Evolutionary conservation across 2,113 vertebrate genomes (phyloP).

Genomic region (Neomonachus schauinslandi): DNA sequence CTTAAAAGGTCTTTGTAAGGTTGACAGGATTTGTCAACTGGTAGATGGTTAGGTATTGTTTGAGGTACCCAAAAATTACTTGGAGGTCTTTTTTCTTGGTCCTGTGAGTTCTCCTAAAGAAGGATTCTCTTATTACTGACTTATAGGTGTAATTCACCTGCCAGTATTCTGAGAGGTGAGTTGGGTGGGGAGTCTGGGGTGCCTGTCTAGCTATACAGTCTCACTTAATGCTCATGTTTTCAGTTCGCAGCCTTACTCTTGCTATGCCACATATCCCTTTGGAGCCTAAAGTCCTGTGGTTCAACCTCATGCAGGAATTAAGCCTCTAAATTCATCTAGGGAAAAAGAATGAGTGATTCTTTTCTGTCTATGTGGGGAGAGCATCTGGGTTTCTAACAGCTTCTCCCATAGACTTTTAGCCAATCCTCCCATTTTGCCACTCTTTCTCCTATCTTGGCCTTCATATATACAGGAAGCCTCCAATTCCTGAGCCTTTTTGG

Average conservation of each 20-base stretch:
- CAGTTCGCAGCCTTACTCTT: neutral
- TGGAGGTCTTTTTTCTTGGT: neutral
- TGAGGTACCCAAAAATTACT: neutral
- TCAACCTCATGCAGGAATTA: neutral
- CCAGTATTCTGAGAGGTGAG: neutral
- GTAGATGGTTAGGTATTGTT: neutral
- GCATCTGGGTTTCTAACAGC: neutral
- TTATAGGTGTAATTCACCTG: neutral
- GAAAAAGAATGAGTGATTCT: neutral
- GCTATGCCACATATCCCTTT: neutral
- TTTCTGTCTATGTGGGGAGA: neutral
- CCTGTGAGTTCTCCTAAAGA: neutral
- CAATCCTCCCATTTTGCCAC: neutral
- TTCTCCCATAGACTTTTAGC: neutral
- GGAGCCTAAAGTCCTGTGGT: neutral
- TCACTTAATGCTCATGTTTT: neutral
- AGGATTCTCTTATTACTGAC: neutral
- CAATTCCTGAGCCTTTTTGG: neutral
- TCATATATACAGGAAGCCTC: neutral
- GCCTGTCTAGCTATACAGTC: accelerated
- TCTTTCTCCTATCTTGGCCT: neutral
- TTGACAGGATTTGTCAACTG: neutral
- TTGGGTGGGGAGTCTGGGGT: neutral
- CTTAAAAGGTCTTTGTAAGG: neutral
- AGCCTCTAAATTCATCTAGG: neutral